A percentile compares a stretch with the other conserved stretches of the same genome.
Conservation (phyloP, 2,888 invertebrate species). For the Heliconius erato region DNA sequence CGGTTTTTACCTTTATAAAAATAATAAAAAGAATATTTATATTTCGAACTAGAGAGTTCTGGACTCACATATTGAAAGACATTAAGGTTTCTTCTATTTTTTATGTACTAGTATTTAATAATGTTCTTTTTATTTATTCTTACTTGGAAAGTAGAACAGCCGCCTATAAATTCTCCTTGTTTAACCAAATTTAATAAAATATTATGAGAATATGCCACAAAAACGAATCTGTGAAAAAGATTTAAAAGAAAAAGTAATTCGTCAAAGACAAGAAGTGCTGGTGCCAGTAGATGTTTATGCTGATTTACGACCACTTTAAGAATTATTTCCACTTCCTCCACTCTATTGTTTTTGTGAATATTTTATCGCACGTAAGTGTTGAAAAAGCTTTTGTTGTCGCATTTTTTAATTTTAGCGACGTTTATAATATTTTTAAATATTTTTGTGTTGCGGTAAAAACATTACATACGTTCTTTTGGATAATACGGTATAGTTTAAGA, state of each 20-base stretch:
- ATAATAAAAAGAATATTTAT: too few relatives aligned
- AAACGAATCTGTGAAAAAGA: neutral
- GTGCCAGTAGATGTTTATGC: neutral
- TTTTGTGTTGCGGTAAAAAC: neutral
- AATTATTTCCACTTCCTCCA: conserved; percentile 8
- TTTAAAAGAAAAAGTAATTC: neutral
- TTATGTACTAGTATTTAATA: too few relatives aligned
- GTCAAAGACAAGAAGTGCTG: neutral
- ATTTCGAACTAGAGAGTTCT: too few relatives aligned
- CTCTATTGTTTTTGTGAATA: conserved; percentile 11
- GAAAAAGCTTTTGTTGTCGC: neutral
- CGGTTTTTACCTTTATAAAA: too few relatives aligned
- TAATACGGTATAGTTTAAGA: neutral
- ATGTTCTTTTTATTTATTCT: too few relatives aligned
- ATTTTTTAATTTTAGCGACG: neutral
- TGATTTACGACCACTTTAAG: conserved; percentile 13
- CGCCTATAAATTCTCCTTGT: too few relatives aligned
- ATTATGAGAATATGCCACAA: too few relatives aligned
- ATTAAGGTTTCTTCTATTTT: too few relatives aligned
- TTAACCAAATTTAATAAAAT: too few relatives aligned
- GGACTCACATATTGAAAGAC: too few relatives aligned
- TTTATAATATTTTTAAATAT: neutral
- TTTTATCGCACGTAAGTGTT: neutral
- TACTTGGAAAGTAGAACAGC: too few relatives aligned
- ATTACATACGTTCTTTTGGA: neutral